phyloP scores from a whole-genome alignment of 2,113 vertebrate species.

The Elachura formosa region DNA sequence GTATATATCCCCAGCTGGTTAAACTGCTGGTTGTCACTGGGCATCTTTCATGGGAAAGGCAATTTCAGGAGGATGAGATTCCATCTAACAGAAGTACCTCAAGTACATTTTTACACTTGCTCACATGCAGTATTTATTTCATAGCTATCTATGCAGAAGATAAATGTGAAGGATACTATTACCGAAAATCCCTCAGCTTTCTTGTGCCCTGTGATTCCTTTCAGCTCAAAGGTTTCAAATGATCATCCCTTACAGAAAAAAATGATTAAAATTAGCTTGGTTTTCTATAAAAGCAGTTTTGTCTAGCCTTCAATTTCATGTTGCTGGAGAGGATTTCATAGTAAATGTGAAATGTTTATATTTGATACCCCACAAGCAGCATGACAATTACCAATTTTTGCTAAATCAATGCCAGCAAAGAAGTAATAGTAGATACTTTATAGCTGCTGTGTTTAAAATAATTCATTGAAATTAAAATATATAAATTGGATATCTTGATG shows the following conservation, averaged over 20 bases:
- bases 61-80: conserved; percentile 61
- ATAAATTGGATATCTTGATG: not conserved
- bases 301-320: not conserved
- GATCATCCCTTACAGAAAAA: not conserved
- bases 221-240: not conserved
- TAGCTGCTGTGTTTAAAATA: not conserved
- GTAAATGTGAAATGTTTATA: not conserved
- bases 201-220: not conserved
- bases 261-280: not conserved
- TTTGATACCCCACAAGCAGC: not conserved
- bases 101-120: conserved; percentile 36
- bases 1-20: conserved; percentile 44
- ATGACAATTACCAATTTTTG: not conserved
- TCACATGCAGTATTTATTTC: conserved; percentile 42
- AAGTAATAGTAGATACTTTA: not conserved
- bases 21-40: conserved; percentile 46
- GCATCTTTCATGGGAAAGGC: conserved; percentile 58
- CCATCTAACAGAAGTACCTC: conserved; percentile 44
- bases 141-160: conserved; percentile 35
- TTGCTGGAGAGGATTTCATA: not conserved
- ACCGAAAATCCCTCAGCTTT: conserved; percentile 1
- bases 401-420: not conserved
- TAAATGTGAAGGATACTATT: conserved; percentile 8
- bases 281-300: not conserved
- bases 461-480: not conserved